Conservation (phyloP, 2,113 vertebrate species). For the Butastur rufipennis region DNA sequence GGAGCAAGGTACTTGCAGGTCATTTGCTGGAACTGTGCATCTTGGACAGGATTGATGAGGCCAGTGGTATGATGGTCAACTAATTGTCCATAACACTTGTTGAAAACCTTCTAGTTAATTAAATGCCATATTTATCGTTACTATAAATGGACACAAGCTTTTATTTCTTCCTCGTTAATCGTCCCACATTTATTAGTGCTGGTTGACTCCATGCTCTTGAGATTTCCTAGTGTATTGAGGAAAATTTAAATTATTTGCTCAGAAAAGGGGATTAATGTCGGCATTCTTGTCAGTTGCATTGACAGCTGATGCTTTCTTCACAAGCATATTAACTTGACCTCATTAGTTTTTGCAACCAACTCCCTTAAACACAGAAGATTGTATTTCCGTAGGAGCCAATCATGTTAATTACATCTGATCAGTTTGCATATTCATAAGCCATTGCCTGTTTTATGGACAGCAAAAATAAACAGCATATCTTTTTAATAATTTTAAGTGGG, state of each 20-base stretch:
- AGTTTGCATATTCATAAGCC: constrained; percentile 80
- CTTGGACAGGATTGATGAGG: not conserved
- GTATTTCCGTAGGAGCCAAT: constrained; percentile 75
- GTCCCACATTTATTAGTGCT: not conserved
- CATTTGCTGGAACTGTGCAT: not conserved
- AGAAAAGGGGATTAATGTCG: constrained; percentile 25
- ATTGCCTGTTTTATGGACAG: constrained; percentile 76
- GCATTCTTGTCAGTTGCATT: constrained; percentile 40
- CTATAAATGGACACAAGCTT: constrained; percentile 16
- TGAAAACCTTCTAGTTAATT: constrained; percentile 72
- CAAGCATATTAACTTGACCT: constrained; percentile 75
- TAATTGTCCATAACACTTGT: constrained; percentile 48
- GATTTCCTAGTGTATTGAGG: not conserved
- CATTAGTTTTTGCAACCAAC: constrained; percentile 74
- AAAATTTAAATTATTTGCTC: constrained; percentile 23
- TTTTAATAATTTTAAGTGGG: constrained; percentile 81
- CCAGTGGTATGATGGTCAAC: constrained; percentile 22
- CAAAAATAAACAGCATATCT: constrained; percentile 73
- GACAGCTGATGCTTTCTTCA: constrained; percentile 74
- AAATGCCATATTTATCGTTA: constrained; percentile 43
- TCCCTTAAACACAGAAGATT: constrained; percentile 71
- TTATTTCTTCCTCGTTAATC: not conserved
- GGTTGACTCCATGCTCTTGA: not conserved
- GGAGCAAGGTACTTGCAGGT: not conserved
- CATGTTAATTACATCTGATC: constrained; percentile 80